These are phyloP conservation scores for Protonibea diacanthus DNA, from an alignment of 2,797 vertebrate genomes.

Conservation along the genomic window DNA sequence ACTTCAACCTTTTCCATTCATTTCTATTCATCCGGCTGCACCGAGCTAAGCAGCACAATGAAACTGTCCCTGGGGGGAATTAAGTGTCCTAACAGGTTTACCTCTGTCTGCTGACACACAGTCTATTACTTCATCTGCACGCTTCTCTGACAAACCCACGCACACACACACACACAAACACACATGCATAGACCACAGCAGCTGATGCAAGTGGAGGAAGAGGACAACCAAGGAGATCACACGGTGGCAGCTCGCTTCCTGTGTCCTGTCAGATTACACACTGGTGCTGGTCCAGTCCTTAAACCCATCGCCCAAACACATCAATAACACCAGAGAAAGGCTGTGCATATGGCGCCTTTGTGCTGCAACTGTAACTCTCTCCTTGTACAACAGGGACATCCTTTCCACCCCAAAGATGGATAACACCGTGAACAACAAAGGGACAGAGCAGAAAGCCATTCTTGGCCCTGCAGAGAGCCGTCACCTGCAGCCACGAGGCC, in stretches of 20 bases:
- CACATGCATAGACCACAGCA: conserved; percentile 21
- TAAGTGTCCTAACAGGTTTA: conserved; percentile 62
- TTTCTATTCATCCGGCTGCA: conserved; percentile 42
- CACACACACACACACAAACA: conserved; percentile 22
- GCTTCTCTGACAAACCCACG: conserved; percentile 8
- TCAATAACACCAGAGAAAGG: conserved; percentile 19
- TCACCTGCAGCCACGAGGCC: conserved; percentile 2
- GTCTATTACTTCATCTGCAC: conserved; percentile 51
- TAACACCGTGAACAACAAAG: conserved; percentile 27
- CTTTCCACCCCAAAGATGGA: conserved; percentile 41
- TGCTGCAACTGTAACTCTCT: conserved; percentile 32
- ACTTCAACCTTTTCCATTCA: conserved; percentile 54
- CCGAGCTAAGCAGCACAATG: conserved; percentile 43
- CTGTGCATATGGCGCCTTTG: conserved; percentile 16
- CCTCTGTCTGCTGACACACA: conserved; percentile 62
- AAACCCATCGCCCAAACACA: conserved; percentile 40
- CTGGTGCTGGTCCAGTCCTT: conserved; percentile 5
- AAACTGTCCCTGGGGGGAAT: conserved; percentile 51
- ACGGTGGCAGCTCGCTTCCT: conserved; percentile 29
- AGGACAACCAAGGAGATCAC: conserved; percentile 40
- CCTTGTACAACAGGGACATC: conserved; percentile 22
- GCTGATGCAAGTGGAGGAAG: conserved; percentile 34
- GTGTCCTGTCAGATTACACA: conserved; percentile 47
- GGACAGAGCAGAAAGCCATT: conserved; percentile 8
- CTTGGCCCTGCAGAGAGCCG: background rate